These are phyloP conservation scores for Vipera ursinii DNA, from an alignment of 2,797 vertebrate genomes.

Conservation along the genomic window DNA sequence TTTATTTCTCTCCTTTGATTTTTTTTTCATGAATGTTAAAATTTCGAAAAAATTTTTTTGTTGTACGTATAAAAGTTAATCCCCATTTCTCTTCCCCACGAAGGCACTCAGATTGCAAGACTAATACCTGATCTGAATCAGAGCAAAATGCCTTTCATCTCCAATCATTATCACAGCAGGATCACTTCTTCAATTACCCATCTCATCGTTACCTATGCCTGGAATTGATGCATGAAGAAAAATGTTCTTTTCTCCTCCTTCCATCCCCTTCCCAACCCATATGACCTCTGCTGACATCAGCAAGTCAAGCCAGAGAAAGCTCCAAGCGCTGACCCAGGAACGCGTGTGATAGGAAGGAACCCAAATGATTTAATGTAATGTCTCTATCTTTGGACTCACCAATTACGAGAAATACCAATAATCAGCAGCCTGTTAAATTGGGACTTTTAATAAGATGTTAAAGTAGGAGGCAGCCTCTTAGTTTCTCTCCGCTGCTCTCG, in stretches of 20 bases:
- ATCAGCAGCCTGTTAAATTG: conserved; percentile 16
- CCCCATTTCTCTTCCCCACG: background rate
- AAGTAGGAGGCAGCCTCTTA: conserved; percentile 9
- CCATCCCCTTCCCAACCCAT: background rate
- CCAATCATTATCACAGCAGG: background rate
- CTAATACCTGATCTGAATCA: background rate
- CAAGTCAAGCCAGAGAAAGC: background rate
- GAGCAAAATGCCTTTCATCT: background rate
- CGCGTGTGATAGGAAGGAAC: background rate
- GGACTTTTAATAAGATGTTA: conserved; percentile 27
- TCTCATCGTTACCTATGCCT: conserved; percentile 5
- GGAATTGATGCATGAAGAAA: conserved; percentile 14
- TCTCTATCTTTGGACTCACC: conserved; percentile 14
- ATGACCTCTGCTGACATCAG: background rate
- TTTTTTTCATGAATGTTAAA: background rate
- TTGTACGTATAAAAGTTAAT: background rate
- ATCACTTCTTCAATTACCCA: background rate
- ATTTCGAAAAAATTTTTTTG: background rate
- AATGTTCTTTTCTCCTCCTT: background rate
- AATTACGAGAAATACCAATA: conserved; percentile 23
- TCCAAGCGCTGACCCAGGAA: background rate
- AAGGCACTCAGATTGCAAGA: background rate
- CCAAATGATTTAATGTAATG: background rate
- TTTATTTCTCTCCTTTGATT: too few species aligned
- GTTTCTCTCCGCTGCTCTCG: conserved; percentile 27